phyloP scores from a whole-genome alignment of 1,140 invertebrate species.

The Drosophila asahinai region DNA sequence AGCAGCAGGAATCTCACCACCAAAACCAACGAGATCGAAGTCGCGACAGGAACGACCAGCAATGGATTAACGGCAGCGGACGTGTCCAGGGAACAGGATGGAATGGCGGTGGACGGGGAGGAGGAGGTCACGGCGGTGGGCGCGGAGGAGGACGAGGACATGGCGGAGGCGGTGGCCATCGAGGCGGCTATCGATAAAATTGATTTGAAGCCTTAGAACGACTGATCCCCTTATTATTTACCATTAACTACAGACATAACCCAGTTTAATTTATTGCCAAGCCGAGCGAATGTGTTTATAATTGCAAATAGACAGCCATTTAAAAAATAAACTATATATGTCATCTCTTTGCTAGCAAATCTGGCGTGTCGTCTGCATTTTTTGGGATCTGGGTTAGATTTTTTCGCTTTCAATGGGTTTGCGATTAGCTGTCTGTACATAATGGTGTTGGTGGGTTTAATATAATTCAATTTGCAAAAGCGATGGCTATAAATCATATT shows the following conservation, averaged over 20 bases:
- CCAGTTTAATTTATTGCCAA: constrained; percentile 59
- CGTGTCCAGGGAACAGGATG: constrained; percentile 80
- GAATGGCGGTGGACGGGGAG: constrained; percentile 39
- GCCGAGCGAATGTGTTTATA: constrained; percentile 36
- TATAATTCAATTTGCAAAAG: neutral
- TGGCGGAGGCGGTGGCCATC: constrained; percentile 56
- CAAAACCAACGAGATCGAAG: constrained; percentile 32
- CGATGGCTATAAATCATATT: neutral
- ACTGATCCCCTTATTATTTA: constrained; percentile 24
- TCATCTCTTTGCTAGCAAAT: constrained; percentile 45
- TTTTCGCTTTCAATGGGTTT: constrained; percentile 46
- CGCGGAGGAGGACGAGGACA: constrained; percentile 15
- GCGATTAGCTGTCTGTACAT: neutral
- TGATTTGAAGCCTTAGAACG: constrained; percentile 9
- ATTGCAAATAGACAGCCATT: constrained; percentile 41
- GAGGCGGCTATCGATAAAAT: constrained; percentile 53
- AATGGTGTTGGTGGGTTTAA: neutral
- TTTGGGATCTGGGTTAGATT: constrained; percentile 15
- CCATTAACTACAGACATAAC: constrained; percentile 17
- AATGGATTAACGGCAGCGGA: constrained; percentile 70
- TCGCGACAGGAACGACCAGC: constrained; percentile 47
- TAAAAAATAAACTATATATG: constrained; percentile 52
- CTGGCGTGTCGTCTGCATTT: constrained; percentile 41
- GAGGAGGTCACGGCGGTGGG: constrained; percentile 72
- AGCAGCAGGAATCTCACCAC: constrained; percentile 4